phyloP scores from a whole-genome alignment of 2,797 vertebrate species.

The Mus minutoides region DNA sequence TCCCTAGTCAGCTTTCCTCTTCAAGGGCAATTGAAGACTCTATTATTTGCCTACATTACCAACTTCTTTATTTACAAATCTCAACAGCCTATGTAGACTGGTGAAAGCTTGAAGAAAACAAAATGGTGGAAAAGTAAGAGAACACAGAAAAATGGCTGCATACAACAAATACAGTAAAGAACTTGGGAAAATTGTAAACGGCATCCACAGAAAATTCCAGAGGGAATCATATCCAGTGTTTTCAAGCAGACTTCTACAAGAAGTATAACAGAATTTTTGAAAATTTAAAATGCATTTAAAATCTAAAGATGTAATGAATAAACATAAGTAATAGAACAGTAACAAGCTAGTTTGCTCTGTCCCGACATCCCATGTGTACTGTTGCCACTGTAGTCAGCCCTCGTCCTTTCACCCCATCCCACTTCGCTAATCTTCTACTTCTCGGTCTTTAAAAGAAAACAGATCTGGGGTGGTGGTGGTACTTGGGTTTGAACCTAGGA shows the following conservation, averaged over 20 bases:
- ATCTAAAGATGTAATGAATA: not conserved
- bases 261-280: not conserved
- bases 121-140: not conserved
- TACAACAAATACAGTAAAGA: constrained; percentile 5
- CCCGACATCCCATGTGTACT: not conserved
- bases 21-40: not conserved
- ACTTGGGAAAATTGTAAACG: not conserved
- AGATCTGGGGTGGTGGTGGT: not conserved
- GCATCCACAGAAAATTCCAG: constrained; percentile 12
- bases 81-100: not conserved
- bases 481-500: not conserved
- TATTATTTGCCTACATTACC: not conserved
- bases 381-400: not conserved
- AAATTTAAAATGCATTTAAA: constrained; percentile 5
- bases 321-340: not conserved
- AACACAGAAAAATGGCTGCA: not conserved
- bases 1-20: not conserved
- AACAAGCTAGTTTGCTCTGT: not conserved
- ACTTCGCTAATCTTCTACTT: not conserved
- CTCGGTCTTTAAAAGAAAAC: not conserved
- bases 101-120: constrained; percentile 7
- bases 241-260: not conserved
- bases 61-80: constrained; percentile 28
- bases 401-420: too few relatives aligned
- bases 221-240: not conserved